Evolutionary conservation across 2,797 vertebrate genomes (phyloP).

Genomic region (Botia kubotai): DNA sequence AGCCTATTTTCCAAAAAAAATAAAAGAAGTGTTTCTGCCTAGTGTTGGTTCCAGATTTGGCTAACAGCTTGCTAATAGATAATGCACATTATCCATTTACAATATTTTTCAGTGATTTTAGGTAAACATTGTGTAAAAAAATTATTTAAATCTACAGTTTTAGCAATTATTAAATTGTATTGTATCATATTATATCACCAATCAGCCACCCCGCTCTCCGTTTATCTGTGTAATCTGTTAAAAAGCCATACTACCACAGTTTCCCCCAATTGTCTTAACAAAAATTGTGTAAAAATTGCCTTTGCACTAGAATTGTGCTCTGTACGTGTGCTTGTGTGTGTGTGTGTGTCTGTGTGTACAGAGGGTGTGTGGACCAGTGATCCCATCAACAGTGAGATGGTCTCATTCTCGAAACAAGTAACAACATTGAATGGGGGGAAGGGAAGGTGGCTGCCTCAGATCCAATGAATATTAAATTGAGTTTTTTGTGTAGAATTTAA

Average conservation of each 20-base stretch:
- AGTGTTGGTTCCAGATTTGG: neutral
- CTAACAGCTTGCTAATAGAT: neutral
- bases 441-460: constrained; percentile 39
- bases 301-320: constrained; percentile 1
- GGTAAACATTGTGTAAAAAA: too few species aligned
- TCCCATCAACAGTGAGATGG: constrained; percentile 3
- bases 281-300: constrained; percentile 11
- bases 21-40: constrained; percentile 2
- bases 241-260: neutral
- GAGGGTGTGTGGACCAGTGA: constrained; percentile 23
- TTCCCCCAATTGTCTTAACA: neutral
- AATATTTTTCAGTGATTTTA: too few species aligned
- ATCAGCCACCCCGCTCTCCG: too few species aligned
- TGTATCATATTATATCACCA: too few species aligned
- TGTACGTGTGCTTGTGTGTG: neutral
- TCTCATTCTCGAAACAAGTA: constrained; percentile 22
- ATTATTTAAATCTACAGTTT: too few species aligned
- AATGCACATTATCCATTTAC: neutral
- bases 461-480: constrained; percentile 53
- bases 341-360: neutral
- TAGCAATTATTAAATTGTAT: too few species aligned
- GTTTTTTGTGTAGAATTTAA: constrained; percentile 57
- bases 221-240: too few species aligned
- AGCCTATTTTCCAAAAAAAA: neutral
- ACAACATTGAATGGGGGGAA: constrained; percentile 36